Percentiles rank a stretch among this genome's conserved stretches.
These are phyloP conservation scores for Acanthurus lineatus DNA, from an alignment of 2,797 vertebrate genomes.

Conservation along the genomic window DNA sequence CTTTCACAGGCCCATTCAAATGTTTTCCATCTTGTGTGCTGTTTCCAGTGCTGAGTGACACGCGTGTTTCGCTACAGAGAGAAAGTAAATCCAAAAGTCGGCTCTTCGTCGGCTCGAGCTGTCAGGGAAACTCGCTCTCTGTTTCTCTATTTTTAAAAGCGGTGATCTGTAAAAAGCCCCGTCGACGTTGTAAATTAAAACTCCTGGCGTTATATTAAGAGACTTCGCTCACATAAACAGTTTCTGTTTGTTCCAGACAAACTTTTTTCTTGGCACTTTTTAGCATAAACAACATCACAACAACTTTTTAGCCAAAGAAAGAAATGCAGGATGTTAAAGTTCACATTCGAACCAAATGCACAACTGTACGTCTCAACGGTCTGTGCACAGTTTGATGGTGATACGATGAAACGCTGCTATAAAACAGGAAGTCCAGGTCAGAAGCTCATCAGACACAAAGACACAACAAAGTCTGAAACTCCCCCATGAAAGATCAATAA, in stretches of 20 bases:
- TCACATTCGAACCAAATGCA: not conserved
- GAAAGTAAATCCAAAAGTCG: constrained; percentile 47
- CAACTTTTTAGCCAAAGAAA: not conserved
- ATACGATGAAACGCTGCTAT: too few relatives aligned
- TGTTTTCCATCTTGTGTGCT: constrained; percentile 77
- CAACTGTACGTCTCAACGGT: not conserved
- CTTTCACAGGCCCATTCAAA: constrained; percentile 72
- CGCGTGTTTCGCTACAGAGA: constrained; percentile 35
- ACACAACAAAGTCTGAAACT: too few relatives aligned
- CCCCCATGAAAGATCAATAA: too few relatives aligned
- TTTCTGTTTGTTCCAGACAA: not conserved
- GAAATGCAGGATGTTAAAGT: not conserved
- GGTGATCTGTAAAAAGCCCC: constrained; percentile 15
- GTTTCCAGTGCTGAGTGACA: constrained; percentile 66
- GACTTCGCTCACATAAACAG: not conserved
- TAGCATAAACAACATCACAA: not conserved
- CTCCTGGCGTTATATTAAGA: not conserved
- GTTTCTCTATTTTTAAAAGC: constrained; percentile 51
- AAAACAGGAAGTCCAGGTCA: too few relatives aligned
- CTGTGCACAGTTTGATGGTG: too few relatives aligned
- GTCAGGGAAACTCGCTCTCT: constrained; percentile 4
- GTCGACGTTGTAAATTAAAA: constrained; percentile 20
- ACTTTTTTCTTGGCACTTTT: not conserved
- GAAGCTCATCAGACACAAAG: too few relatives aligned
- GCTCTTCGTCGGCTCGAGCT: not conserved